A percentile compares a stretch with the other conserved stretches of the same genome.
These are phyloP conservation scores for Pelecanus crispus DNA, from an alignment of 2,113 vertebrate species.

Conservation along the genomic window DNA sequence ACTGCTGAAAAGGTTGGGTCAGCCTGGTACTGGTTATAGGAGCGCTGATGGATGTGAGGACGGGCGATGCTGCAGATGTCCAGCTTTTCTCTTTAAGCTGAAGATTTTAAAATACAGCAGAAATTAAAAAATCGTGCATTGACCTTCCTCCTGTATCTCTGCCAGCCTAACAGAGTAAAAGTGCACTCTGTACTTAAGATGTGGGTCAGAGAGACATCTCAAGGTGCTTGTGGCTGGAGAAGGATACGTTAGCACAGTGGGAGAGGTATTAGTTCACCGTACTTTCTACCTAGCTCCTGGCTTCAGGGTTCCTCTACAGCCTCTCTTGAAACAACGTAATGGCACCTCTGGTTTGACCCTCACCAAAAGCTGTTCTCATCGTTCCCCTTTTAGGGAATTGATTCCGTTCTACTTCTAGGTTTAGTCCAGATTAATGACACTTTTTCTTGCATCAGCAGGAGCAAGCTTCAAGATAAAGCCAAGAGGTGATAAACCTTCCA, in stretches of 20 bases:
- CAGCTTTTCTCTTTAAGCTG: background rate
- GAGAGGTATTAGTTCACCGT: background rate
- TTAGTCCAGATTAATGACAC: no score
- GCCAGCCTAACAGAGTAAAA: background rate
- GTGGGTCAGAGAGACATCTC: background rate
- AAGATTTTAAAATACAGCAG: background rate
- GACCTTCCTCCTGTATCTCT: background rate
- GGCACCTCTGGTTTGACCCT: background rate
- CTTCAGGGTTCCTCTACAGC: background rate
- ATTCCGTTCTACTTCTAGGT: background rate
- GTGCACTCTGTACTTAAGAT: background rate
- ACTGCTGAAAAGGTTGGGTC: background rate
- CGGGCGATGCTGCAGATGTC: background rate
- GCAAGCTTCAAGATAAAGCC: background rate
- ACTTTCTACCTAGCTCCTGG: background rate
- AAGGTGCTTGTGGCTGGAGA: background rate
- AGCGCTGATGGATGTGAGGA: background rate
- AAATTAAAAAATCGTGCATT: rapidly evolving
- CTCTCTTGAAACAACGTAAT: background rate
- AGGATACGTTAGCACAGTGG: background rate
- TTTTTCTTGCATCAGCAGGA: background rate
- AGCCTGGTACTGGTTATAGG: background rate
- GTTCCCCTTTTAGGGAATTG: background rate
- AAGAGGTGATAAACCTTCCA: background rate
- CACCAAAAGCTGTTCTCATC: background rate